phyloP scores from a whole-genome alignment of 2,797 vertebrate genomes.

The Acanthurus lineatus region DNA sequence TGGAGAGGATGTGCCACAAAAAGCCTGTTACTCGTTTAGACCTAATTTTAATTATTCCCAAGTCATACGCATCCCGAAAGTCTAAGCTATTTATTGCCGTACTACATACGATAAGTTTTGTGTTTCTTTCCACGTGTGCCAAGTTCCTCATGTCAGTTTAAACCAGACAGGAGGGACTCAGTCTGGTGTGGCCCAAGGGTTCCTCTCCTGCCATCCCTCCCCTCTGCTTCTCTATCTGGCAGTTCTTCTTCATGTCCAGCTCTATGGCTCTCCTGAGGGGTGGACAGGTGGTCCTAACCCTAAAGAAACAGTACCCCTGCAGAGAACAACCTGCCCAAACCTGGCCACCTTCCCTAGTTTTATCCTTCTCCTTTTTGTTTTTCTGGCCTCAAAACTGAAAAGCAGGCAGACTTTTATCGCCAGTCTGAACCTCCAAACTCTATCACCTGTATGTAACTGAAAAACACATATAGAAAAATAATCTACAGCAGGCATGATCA shows the following conservation, averaged over 20 bases:
- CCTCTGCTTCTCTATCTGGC: constrained; percentile 75
- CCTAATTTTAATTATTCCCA: constrained; percentile 17
- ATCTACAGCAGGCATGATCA: constrained; percentile 2
- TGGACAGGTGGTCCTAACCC: constrained; percentile 80
- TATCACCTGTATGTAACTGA: background rate
- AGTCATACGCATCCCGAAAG: constrained; percentile 16
- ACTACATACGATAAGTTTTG: constrained; percentile 19
- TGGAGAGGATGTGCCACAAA: constrained; percentile 1
- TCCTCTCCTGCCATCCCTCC: constrained; percentile 45
- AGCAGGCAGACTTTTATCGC: constrained; percentile 12
- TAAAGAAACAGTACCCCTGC: constrained; percentile 62
- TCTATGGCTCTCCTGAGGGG: constrained; percentile 64
- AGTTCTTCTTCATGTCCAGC: constrained; percentile 51
- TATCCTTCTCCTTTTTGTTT: constrained; percentile 52
- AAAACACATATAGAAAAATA: constrained; percentile 11
- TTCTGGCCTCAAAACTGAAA: constrained; percentile 39
- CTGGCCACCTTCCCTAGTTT: constrained; percentile 53
- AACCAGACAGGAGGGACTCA: constrained; percentile 38
- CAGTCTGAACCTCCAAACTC: background rate
- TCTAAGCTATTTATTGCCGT: constrained; percentile 32
- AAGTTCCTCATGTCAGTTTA: constrained; percentile 33
- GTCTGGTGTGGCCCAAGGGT: constrained; percentile 54
- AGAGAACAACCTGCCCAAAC: constrained; percentile 67
- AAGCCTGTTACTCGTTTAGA: constrained; percentile 4
- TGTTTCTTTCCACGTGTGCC: constrained; percentile 45